Evolutionary conservation across 2,888 invertebrate genomes (phyloP).

Genomic region (Habrosyne pyritoides): DNA sequence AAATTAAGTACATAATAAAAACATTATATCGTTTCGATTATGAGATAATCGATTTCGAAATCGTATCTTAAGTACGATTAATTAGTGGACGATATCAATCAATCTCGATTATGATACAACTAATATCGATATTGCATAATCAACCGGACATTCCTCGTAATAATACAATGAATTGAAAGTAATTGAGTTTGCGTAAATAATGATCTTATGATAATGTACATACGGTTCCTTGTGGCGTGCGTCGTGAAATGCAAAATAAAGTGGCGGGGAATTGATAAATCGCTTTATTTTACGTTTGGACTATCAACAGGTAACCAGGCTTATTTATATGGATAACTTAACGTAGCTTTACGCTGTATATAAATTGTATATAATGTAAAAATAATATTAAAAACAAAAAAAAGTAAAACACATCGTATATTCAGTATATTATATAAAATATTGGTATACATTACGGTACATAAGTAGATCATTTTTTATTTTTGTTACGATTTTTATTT

Average conservation of each 20-base stretch:
- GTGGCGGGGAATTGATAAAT: background rate
- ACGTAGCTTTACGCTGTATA: constrained; percentile 45
- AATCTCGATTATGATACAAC: background rate
- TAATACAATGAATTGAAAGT: constrained; percentile 4
- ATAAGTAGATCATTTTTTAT: constrained; percentile 56
- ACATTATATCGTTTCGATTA: background rate
- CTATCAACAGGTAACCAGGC: constrained; percentile 6
- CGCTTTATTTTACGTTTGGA: background rate
- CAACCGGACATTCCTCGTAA: background rate
- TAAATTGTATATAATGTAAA: constrained; percentile 67
- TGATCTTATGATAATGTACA: constrained; percentile 13
- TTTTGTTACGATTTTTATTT: constrained; percentile 57
- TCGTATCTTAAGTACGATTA: background rate
- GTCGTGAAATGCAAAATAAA: background rate
- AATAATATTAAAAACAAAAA: constrained; percentile 60
- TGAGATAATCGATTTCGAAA: background rate
- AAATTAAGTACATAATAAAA: background rate
- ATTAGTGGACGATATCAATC: background rate
- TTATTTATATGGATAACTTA: constrained; percentile 10
- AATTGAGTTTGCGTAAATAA: constrained; percentile 25
- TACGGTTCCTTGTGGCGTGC: background rate
- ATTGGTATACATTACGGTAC: constrained; percentile 45
- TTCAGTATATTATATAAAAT: constrained; percentile 54
- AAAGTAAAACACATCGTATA: constrained; percentile 57
- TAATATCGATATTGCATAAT: background rate